phyloP scores from a whole-genome alignment of 37 sponge, comb jelly and placozoan genomes.

The Lycopodina hypogea region DNA sequence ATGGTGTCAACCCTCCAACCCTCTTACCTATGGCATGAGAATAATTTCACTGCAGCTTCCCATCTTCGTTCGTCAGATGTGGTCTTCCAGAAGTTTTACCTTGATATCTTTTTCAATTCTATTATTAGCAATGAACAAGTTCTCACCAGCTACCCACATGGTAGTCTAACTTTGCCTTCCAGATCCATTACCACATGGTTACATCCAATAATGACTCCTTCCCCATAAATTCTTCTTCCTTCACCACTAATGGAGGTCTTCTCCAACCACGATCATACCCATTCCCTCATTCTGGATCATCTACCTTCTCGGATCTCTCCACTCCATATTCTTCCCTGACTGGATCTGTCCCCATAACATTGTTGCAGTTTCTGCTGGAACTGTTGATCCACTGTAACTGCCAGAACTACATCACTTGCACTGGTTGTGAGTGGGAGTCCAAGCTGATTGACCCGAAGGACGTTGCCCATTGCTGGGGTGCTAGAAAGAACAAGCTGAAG shows the following conservation, averaged over 20 bases:
- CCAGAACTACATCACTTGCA: slow-evolving; percentile 91
- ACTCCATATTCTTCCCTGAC: slow-evolving; percentile 48
- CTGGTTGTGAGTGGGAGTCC: slow-evolving; percentile 93
- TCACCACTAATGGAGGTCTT: slow-evolving; percentile 18
- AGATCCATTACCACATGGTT: slow-evolving; percentile 26
- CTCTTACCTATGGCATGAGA: too few species aligned
- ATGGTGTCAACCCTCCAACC: too few species aligned
- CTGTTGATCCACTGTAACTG: slow-evolving; percentile 80
- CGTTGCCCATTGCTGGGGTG: slow-evolving; percentile 92
- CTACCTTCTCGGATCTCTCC: slow-evolving; percentile 40
- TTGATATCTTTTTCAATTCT: neutral
- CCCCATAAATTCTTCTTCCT: neutral
- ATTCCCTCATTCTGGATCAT: slow-evolving; percentile 4
- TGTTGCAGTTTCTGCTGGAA: slow-evolving; percentile 96
- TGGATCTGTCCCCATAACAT: slow-evolving; percentile 80
- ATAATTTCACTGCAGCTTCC: neutral
- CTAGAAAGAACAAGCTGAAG: slow-evolving; percentile 96
- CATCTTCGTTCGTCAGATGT: neutral
- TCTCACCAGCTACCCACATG: slow-evolving; percentile 28
- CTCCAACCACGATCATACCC: slow-evolving; percentile 31
- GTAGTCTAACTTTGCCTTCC: slow-evolving; percentile 25
- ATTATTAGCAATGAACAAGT: slow-evolving; percentile 15
- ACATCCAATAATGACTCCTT: neutral
- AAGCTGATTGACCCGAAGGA: slow-evolving; percentile 93
- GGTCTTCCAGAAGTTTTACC: slow-evolving; percentile 34